Evolutionary conservation across 2,113 vertebrate species (phyloP).

Genomic region (Phyllopteryx taeniolatus): DNA sequence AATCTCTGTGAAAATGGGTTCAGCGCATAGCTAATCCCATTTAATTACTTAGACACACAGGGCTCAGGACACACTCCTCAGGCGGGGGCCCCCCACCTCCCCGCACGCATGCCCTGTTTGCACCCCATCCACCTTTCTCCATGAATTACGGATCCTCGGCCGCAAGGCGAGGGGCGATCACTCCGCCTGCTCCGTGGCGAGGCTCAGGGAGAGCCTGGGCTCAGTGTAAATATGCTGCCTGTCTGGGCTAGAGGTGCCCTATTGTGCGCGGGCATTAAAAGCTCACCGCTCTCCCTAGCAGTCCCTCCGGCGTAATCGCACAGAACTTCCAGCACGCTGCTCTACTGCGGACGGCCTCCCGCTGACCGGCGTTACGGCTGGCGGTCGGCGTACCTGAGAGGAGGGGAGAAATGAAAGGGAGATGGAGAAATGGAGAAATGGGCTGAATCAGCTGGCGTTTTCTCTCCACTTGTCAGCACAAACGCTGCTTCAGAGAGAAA

Average conservation of each 20-base stretch:
- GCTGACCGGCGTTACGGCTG: constrained; percentile 66
- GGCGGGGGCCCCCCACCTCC: constrained; percentile 38
- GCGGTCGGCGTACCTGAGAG: constrained; percentile 64
- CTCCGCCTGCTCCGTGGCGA: constrained; percentile 63
- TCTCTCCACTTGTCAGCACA: constrained; percentile 61
- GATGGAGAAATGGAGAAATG: constrained; percentile 58
- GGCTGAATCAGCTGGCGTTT: constrained; percentile 54
- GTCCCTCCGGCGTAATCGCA: constrained; percentile 60
- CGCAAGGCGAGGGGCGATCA: constrained; percentile 63
- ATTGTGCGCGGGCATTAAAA: constrained; percentile 72
- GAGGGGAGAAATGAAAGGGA: constrained; percentile 56
- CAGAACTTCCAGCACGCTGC: constrained; percentile 60
- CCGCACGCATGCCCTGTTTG: constrained; percentile 67
- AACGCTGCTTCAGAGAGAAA: constrained; percentile 43
- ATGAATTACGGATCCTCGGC: constrained; percentile 69
- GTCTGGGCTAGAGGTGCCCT: constrained; percentile 69
- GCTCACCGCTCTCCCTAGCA: constrained; percentile 67
- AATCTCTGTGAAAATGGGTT: constrained; percentile 74
- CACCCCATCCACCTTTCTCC: constrained; percentile 61
- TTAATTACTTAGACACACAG: constrained; percentile 73
- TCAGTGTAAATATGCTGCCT: constrained; percentile 68
- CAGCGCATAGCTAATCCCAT: constrained; percentile 75
- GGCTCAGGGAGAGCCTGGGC: constrained; percentile 61
- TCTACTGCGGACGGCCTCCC: constrained; percentile 50
- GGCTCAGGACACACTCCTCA: constrained; percentile 68